These are phyloP conservation scores for Drosophila monieri DNA, from an alignment of 2,888 invertebrate species.

Conservation along the genomic window DNA sequence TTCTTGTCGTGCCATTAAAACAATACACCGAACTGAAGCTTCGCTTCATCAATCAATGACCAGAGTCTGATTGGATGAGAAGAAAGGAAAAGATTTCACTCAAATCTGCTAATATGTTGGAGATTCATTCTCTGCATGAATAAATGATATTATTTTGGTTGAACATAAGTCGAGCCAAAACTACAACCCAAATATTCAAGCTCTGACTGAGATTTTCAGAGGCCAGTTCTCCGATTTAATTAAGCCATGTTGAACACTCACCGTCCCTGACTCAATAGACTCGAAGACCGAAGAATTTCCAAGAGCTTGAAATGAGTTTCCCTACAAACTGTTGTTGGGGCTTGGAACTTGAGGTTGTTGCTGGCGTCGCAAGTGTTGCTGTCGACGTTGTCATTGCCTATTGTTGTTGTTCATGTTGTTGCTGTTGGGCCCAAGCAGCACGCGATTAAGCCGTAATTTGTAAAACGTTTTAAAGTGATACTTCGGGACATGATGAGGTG, in stretches of 20 bases:
- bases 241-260: constrained; percentile 58
- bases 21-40: constrained; percentile 1
- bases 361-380: constrained; percentile 20
- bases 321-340: constrained; percentile 15
- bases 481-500: constrained; percentile 59
- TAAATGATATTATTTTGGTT: neutral
- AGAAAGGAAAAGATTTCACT: neutral
- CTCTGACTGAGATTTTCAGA: neutral
- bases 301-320: constrained; percentile 27
- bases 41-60: constrained; percentile 66
- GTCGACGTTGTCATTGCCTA: constrained; percentile 28
- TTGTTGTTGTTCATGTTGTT: constrained; percentile 34
- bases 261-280: constrained; percentile 32
- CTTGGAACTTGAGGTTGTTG: constrained; percentile 63
- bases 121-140: no score
- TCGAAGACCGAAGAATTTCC: constrained; percentile 11
- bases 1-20: constrained; percentile 33
- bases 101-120: constrained; percentile 12
- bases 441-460: constrained; percentile 75
- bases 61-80: constrained; percentile 8
- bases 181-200: neutral
- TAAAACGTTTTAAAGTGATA: constrained; percentile 68
- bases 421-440: constrained; percentile 66
- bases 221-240: constrained; percentile 62
- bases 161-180: neutral